Evolutionary conservation across 92 coral and sea anemone species (phyloP), one percentile per base, ranked within the genome.

Genomic region (Heliopora coerulea): DNA sequence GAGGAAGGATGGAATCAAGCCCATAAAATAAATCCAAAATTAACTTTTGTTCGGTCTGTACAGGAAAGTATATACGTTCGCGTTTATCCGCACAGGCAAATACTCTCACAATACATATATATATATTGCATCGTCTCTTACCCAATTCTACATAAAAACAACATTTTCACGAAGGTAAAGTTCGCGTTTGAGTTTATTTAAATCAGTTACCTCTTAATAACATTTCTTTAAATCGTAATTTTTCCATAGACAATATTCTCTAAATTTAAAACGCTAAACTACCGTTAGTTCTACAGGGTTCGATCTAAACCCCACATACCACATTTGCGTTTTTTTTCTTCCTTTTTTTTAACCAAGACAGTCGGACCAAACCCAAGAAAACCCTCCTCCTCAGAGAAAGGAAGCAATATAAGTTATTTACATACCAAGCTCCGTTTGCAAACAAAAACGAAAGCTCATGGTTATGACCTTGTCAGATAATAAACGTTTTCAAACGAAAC

Each of bases 241-340:
- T 15, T 66, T 41, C 73, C 44, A 66, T 66, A 66, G 73, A 44
- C 57, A 66, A 23, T 42, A 41, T 41, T 66, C 50, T 66, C 57
- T 66, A 66, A 56, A 66, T 66, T 46, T 46, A 66, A 66, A 64
- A 66, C 21, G 73, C 58, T 20, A 66, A 20, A 35, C 56, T 21
- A 41, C 50, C 10, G 52, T 46, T 46, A 6, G 14, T 8, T 46
- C 3, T 15, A 46, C 52, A 46, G 52, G 52, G 52, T 6, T 2
- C 2, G 17, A 46, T 15, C 14, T 6, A 46, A 46, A 8, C 52
- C 52, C 52, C 44, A 66, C 54, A 44, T 10, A 37, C 31, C 23
- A 23, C 26, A 66, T 41, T 41, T 66, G 7, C n/a, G 19, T 10
- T 42, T n/a, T n/a, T 7, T 4, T 0, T 15, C 17, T n/a, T 19